These are phyloP conservation scores for Dryobotodes eremita DNA, from an alignment of 2,888 invertebrate species.

Conservation along the genomic window DNA sequence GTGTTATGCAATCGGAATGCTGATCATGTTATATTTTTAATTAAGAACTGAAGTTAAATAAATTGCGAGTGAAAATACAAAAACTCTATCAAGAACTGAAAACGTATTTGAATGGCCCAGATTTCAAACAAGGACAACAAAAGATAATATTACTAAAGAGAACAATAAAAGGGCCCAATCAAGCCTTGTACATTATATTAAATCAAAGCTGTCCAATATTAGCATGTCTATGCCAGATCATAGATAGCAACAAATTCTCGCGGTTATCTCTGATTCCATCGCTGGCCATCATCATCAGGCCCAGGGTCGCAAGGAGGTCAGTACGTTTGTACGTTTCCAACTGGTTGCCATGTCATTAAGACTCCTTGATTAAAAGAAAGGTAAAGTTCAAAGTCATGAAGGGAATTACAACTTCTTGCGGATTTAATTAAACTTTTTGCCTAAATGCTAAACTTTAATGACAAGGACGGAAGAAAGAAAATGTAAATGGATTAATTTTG, in stretches of 20 bases:
- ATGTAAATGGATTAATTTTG: constrained; percentile 27
- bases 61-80: background rate
- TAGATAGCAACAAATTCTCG: constrained; percentile 51
- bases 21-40: background rate
- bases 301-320: constrained; percentile 37
- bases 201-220: constrained; percentile 44
- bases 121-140: background rate
- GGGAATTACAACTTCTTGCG: constrained; percentile 22
- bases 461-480: constrained; percentile 18
- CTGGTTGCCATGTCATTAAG: constrained; percentile 34
- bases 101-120: background rate
- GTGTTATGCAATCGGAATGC: background rate
- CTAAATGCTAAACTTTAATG: constrained; percentile 30
- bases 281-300: constrained; percentile 42
- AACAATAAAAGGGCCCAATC: constrained; percentile 18
- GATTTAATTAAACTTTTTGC: constrained; percentile 47
- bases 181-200: constrained; percentile 37
- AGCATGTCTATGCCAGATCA: constrained; percentile 49
- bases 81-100: background rate
- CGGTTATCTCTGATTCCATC: constrained; percentile 44
- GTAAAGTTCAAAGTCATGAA: constrained; percentile 39
- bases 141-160: background rate
- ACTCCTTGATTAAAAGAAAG: constrained; percentile 40
- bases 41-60: background rate
- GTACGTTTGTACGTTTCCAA: constrained; percentile 6